These are phyloP conservation scores for Philopotamus ludificatus DNA, from an alignment of 1,140 invertebrate genomes.

Conservation along the genomic window DNA sequence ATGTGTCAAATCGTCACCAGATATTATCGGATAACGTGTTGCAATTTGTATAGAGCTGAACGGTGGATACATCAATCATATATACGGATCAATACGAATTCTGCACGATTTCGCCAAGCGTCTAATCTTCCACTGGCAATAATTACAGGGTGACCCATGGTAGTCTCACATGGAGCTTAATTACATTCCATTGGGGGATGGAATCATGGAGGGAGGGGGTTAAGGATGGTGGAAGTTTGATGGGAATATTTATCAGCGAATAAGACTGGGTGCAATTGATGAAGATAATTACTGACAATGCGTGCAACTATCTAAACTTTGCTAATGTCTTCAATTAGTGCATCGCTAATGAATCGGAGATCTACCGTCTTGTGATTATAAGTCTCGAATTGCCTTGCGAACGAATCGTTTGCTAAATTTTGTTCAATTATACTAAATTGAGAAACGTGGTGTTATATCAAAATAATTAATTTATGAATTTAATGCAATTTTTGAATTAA, in stretches of 20 bases:
- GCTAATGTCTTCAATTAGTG: not conserved
- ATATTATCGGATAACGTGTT: not conserved
- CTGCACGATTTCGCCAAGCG: too few relatives aligned
- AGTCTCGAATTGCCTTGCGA: too few relatives aligned
- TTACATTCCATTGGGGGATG: too few relatives aligned
- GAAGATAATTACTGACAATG: not conserved
- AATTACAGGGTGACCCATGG: not conserved
- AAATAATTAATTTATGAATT: too few relatives aligned
- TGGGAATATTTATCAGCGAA: not conserved
- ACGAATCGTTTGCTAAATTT: too few relatives aligned
- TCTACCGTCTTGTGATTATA: too few relatives aligned
- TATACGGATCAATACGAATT: not conserved
- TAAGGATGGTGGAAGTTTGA: not conserved
- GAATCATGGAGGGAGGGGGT: not conserved
- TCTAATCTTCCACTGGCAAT: not conserved
- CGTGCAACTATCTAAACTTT: not conserved
- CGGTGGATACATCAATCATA: not conserved
- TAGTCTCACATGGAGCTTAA: too few relatives aligned
- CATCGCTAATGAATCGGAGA: not conserved
- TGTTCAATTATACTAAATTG: too few relatives aligned
- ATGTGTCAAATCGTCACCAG: not conserved
- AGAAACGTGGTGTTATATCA: too few relatives aligned
- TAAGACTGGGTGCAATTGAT: not conserved
- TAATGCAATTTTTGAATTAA: too few relatives aligned
- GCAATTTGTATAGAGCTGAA: not conserved